Evolutionary conservation across 1,140 invertebrate genomes (phyloP), one percentile per base, ranked within the genome.

Genomic region (Myzus persicae): DNA sequence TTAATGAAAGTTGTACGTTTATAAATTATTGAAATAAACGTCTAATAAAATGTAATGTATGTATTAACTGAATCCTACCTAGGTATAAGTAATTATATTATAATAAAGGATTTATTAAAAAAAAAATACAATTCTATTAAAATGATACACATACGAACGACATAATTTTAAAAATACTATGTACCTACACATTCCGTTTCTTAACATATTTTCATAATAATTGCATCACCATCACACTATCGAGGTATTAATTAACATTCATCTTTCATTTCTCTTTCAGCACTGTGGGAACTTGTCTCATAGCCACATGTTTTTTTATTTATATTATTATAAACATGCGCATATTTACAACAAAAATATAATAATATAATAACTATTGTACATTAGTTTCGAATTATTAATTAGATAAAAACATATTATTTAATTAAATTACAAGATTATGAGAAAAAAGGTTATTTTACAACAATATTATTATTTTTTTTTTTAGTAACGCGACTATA

Each of bases 391-490:
- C 31, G 31, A 67, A 67, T 67, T 67, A 59, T n/a, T n/a, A 67
- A n/a, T 76, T 76, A 76, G n/a, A 18, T n/a, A 76, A 82, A 81
- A 38, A 81, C 76, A 81, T 36, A 38, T 18, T 18, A n/a, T n/a
- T 76, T 76, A n/a, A 76, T n/a, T 18, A 5, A n/a, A 76, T n/a
- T n/a, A 67, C 18, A n/a, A 14, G 31, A 18, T 76, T n/a, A 76
- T 76, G n/a, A 18, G 2, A n/a, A 67, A 76, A 76, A 76, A 76
- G 14, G 31, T 76, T n/a, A 76, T 76, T 76, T n/a, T 76, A 76
- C n/a, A n/a, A 67, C 11, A 76, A 76, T 76, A 76, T 76, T 82
- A 82, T 82, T n/a, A n/a, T n/a, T n/a, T 82, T 38, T 82, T 38
- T 9, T 24, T 38, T 3, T 14, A 38, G 38, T 82, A 82, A n/a